Base-by-base conservation (phyloP, 2,797 vertebrate genomes). In the Odontamblyopus rebecca region DNA sequence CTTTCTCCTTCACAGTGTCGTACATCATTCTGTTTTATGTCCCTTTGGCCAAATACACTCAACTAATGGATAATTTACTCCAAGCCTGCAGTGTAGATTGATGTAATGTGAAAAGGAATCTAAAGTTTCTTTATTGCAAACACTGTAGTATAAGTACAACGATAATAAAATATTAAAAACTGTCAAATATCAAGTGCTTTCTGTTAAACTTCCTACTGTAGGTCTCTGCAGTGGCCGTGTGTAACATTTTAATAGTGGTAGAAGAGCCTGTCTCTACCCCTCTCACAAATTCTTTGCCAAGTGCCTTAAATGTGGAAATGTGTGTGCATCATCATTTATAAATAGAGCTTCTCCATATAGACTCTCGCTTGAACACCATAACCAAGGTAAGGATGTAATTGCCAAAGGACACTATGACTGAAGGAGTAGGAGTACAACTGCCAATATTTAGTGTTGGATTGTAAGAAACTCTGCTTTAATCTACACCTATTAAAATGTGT, bases 291-390 rank as follows among this genome's bases (percentile, higher is more conserved):
- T 48, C 26, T 26, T 48, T 48, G 38, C 63, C 63, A 65, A 27
- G 41, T 64, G 35, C 26, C 23, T 48, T 50, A 48, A 61, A 61
- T 19, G 30, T 32, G 63, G 26, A 50, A 50, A 50, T 27, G 26
- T 29, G 23, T 65, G 41, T 48, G 44, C 23, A 27, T 50, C 41
- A 65, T 65, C n/a, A 65, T 50, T 65, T 65, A 65, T 65, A 50
- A 23, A 64, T 50, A 65, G 23, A 65, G 26, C 41, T 50, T 27
- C 63, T 50, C 16, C 63, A 50, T 66, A 66, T 66, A 29, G 44
- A 66, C 23, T 23, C n/a, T 66, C 44, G 51, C 44, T 60, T 60
- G 6, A 60, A 29, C 57, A 60, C 57, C 57, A 60, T 5, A 60
- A 5, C 0, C 27, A 18, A 60, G 57, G 57, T 30, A 60, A 60